A percentile compares a stretch with the other conserved stretches of the same genome.
These are phyloP conservation scores for Menidia menidia DNA, from an alignment of 2,797 vertebrate species.

Conservation along the genomic window DNA sequence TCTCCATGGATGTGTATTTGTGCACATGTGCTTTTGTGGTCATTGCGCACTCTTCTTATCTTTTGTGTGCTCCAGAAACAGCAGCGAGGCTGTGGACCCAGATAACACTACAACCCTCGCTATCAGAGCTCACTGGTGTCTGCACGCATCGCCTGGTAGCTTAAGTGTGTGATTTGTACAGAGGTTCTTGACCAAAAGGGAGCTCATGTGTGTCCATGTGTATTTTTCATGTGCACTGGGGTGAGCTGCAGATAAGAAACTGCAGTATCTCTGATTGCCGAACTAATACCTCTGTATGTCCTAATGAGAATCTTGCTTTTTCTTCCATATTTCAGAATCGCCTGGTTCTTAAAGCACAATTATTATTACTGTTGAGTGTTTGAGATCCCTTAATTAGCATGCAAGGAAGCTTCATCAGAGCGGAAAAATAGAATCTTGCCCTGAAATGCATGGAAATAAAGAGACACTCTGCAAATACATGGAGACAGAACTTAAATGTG, in stretches of 20 bases:
- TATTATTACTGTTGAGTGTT: too few species aligned
- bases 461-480: too few species aligned
- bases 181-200: conserved; percentile 4
- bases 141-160: neutral
- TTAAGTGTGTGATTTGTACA: conserved; percentile 4
- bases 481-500: too few species aligned
- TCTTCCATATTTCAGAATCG: too few species aligned
- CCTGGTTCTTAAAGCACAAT: too few species aligned
- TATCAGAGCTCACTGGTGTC: conserved; percentile 4
- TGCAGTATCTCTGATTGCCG: conserved; percentile 6
- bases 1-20: conserved; percentile 1
- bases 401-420: too few species aligned
- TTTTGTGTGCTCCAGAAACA: conserved; percentile 11
- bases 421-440: too few species aligned
- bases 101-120: conserved; percentile 36
- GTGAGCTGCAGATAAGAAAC: conserved; percentile 45
- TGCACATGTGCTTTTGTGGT: conserved; percentile 10
- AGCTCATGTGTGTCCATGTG: neutral
- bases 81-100: conserved; percentile 28
- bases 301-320: conserved; percentile 14
- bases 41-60: conserved; percentile 35
- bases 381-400: too few species aligned
- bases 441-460: too few species aligned
- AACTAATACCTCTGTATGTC: conserved; percentile 12
- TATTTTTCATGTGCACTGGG: conserved; percentile 14